Evolutionary conservation across 2,797 vertebrate species (phyloP), one percentile per base, ranked within the genome.

Genomic region (Clarias platycephalus): DNA sequence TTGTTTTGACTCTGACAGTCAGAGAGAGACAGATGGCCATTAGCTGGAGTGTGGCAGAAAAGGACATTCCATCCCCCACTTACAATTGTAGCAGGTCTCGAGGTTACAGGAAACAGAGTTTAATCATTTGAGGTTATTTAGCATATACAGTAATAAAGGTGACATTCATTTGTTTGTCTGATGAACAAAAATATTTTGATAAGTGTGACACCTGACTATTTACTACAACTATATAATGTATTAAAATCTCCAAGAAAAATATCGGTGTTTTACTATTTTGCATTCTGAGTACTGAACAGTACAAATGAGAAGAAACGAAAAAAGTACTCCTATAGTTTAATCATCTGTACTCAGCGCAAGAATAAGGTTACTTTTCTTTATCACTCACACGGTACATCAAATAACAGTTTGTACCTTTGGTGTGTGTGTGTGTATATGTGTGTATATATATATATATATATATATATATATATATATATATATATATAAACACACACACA

Each of bases 1-100:
- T 93, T 93, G 93, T 95, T 94, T 93, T 84, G 84, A 89, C 89
- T 88, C 90, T 90, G 92, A 90, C 91, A 91, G 86, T 49, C 87
- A 84, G 90, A 88, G 88, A 72, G 55, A 87, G 89, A 93, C 93
- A 94, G 93, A 95, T 93, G 94, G 93, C 88, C 75, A 89, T 89
- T 90, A 89, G 86, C 85, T 57, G 71, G 64, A 68, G 85, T 83
- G 76, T 82, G 76, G 80, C 86, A 85, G 26, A 6, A 82, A 57
- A 81, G 86, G 80, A 70, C 87, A 81, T 91, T 91, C 86, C 88
- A 89, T 89, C 87, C 81, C 87, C 75, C 66, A 88, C 85, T 70
- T 84, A 88, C 83, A 87, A 75, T 74, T 88, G 86, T 86, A 84
- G 80, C 71, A 89, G 86, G 77, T 64, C 40, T 80, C 82, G 84